These are phyloP conservation scores for Apodemus agrarius DNA, from an alignment of 2,797 vertebrate genomes.

Conservation along the genomic window DNA sequence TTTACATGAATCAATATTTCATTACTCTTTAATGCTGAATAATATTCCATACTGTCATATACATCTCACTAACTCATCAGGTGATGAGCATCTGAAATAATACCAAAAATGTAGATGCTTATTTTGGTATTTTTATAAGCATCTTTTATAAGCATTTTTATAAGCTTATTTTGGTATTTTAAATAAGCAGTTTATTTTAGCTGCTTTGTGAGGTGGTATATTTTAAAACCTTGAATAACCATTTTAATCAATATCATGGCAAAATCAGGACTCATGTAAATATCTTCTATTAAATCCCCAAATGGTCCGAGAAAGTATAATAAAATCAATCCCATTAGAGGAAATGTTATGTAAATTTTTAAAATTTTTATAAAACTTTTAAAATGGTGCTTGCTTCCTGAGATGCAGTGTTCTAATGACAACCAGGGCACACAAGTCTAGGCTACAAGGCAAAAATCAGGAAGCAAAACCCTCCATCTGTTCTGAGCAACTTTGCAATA, in stretches of 20 bases:
- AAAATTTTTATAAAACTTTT: constrained; percentile 94
- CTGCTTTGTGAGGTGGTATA: constrained; percentile 79
- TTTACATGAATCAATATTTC: neutral
- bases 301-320: constrained; percentile 99
- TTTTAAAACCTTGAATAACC: constrained; percentile 97
- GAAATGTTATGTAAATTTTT: constrained; percentile 99
- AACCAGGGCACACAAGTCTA: constrained; percentile 97
- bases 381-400: constrained; percentile 99
- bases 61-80: constrained; percentile 12
- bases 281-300: constrained; percentile 99
- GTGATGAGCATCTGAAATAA: neutral
- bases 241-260: constrained; percentile 94
- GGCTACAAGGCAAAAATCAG: constrained; percentile 94
- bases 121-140: neutral
- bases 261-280: constrained; percentile 99
- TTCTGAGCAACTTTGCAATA: constrained; percentile 88
- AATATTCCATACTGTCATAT: constrained; percentile 10
- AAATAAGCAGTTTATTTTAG: too few relatives aligned
- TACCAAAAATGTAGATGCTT: neutral
- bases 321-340: constrained; percentile 99
- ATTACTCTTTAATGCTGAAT: neutral
- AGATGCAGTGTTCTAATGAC: constrained; percentile 96
- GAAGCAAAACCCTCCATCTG: constrained; percentile 93
- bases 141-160: too few relatives aligned
- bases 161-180: neutral